These are phyloP conservation scores for Therioaphis trifolii DNA, from an alignment of 2,888 invertebrate genomes.

Conservation along the genomic window DNA sequence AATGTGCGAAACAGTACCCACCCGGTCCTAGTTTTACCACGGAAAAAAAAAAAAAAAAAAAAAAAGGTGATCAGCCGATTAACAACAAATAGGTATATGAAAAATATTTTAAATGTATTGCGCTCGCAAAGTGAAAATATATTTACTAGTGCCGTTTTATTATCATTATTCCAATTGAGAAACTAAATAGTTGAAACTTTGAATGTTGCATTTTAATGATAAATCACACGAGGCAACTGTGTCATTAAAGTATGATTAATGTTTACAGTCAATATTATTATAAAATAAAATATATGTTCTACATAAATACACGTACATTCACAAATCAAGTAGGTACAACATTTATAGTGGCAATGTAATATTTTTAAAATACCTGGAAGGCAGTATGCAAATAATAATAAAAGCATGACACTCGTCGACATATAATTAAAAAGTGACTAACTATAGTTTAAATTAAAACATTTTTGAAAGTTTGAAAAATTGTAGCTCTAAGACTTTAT, in stretches of 20 bases:
- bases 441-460: not conserved
- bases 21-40: too few species aligned
- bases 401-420: not conserved
- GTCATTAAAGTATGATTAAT: slow-evolving; percentile 40
- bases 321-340: not conserved
- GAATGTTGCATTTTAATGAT: slow-evolving; percentile 38
- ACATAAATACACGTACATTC: not conserved
- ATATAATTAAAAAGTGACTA: not conserved
- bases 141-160: not conserved
- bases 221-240: not conserved
- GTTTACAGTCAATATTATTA: slow-evolving; percentile 24
- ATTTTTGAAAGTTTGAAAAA: too few species aligned
- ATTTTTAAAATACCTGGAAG: not conserved
- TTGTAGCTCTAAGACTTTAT: not conserved
- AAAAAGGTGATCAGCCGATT: too few species aligned
- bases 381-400: not conserved
- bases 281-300: slow-evolving; percentile 2
- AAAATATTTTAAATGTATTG: not conserved
- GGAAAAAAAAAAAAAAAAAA: too few species aligned
- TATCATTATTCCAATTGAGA: slow-evolving; percentile 21
- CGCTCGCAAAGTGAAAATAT: not conserved
- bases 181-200: slow-evolving; percentile 25
- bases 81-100: too few species aligned
- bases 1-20: too few species aligned
- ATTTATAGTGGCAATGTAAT: not conserved